A percentile compares a stretch with the other conserved stretches of the same genome.
Conservation (phyloP, 2,797 vertebrate species). For the Microctenopoma stevenorrisi region DNA sequence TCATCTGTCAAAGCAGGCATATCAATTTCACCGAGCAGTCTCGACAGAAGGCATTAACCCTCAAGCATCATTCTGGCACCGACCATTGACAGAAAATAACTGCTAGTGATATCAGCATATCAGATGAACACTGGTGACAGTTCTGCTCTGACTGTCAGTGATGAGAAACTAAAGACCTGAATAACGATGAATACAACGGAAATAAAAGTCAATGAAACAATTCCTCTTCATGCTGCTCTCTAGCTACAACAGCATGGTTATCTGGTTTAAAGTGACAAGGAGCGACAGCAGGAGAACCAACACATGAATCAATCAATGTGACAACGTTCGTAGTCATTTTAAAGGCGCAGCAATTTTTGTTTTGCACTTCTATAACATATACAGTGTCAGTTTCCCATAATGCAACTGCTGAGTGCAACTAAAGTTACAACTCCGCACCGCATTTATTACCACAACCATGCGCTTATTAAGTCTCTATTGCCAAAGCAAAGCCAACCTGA, state of each 20-base stretch:
- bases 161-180: conserved; percentile 36
- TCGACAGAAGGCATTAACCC: conserved; percentile 73
- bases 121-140: conserved; percentile 50
- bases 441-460: no score
- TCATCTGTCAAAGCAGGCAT: conserved; percentile 72
- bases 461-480: no score
- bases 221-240: conserved; percentile 15
- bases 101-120: conserved; percentile 54
- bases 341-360: not conserved
- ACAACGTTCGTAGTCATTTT: no score
- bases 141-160: conserved; percentile 44
- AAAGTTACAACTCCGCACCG: no score
- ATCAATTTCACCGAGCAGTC: conserved; percentile 68
- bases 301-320: not conserved
- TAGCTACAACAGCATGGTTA: conserved; percentile 4
- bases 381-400: not conserved
- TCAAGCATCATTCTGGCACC: conserved; percentile 56
- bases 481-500: not conserved
- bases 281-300: not conserved
- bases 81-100: conserved; percentile 62
- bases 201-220: conserved; percentile 8
- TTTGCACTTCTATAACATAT: not conserved
- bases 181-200: conserved; percentile 28
- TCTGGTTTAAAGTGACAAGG: conserved; percentile 12
- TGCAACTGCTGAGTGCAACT: not conserved